Evolutionary conservation across 2,797 vertebrate genomes (phyloP).

Genomic region (Notolepis coatsorum): DNA sequence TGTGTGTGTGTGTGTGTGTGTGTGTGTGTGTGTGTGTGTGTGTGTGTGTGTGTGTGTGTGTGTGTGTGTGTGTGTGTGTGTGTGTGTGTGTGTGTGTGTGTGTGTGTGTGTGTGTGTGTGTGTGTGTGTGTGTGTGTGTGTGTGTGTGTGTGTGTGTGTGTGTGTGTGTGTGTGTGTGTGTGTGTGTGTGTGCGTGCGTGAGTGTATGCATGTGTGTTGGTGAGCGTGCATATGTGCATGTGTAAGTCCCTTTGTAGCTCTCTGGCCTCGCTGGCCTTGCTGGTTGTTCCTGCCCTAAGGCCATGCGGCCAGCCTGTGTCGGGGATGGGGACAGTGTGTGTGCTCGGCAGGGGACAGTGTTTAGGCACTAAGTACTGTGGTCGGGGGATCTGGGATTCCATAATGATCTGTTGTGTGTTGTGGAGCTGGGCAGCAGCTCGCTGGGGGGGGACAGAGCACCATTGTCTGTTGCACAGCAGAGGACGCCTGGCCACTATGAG

Average conservation of each 20-base stretch:
- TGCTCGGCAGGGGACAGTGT: slow-evolving; percentile 76
- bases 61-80: slow-evolving; percentile 5
- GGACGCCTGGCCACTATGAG: slow-evolving; percentile 50
- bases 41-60: slow-evolving; percentile 23
- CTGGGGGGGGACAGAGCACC: slow-evolving; percentile 65
- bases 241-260: slow-evolving; percentile 2
- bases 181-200: too few species aligned
- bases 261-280: slow-evolving; percentile 61
- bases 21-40: neutral
- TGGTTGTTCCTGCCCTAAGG: slow-evolving; percentile 65
- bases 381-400: slow-evolving; percentile 64
- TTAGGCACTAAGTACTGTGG: slow-evolving; percentile 68
- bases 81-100: slow-evolving; percentile 23
- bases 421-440: slow-evolving; percentile 69
- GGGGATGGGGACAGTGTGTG: slow-evolving; percentile 64
- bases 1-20: slow-evolving; percentile 58
- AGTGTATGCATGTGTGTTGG: slow-evolving; percentile 56
- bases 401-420: slow-evolving; percentile 79
- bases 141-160: slow-evolving; percentile 23
- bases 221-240: slow-evolving; percentile 64
- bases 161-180: slow-evolving; percentile 7
- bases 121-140: neutral
- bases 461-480: slow-evolving; percentile 68
- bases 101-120: slow-evolving; percentile 58
- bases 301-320: slow-evolving; percentile 55